phyloP scores from a whole-genome alignment of 2,888 invertebrate species.

The Cerceris rybyensis region DNA sequence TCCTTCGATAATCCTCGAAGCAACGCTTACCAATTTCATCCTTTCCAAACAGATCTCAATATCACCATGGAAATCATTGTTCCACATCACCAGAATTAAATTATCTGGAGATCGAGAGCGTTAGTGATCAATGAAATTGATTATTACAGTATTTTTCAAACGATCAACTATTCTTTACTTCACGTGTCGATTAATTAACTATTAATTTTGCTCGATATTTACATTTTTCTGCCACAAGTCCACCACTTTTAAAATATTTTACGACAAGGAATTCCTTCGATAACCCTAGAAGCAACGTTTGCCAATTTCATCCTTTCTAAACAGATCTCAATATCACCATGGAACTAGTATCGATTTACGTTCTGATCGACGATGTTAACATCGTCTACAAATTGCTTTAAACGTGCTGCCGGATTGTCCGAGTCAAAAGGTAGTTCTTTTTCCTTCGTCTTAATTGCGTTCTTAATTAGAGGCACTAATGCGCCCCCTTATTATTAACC shows the following conservation, averaged over 20 bases:
- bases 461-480: conserved; percentile 6
- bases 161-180: no score
- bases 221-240: no score
- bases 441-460: not conserved
- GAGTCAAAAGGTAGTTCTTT: not conserved
- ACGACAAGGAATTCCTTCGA: conserved; percentile 40
- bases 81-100: no score
- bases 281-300: conserved; percentile 43
- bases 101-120: no score
- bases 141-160: no score
- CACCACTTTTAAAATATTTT: conserved; percentile 49
- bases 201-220: no score
- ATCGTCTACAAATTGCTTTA: not conserved
- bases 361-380: not conserved
- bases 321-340: not conserved
- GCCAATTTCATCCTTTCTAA: not conserved
- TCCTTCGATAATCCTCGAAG: conserved; percentile 35
- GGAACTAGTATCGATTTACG: not conserved
- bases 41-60: not conserved
- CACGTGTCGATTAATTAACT: no score
- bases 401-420: not conserved
- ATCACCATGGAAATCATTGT: not conserved
- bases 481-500: conserved; percentile 25
- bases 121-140: no score
- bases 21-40: conserved; percentile 24